Conservation (phyloP, 2,888 invertebrate species). For the Andrena fulva region DNA sequence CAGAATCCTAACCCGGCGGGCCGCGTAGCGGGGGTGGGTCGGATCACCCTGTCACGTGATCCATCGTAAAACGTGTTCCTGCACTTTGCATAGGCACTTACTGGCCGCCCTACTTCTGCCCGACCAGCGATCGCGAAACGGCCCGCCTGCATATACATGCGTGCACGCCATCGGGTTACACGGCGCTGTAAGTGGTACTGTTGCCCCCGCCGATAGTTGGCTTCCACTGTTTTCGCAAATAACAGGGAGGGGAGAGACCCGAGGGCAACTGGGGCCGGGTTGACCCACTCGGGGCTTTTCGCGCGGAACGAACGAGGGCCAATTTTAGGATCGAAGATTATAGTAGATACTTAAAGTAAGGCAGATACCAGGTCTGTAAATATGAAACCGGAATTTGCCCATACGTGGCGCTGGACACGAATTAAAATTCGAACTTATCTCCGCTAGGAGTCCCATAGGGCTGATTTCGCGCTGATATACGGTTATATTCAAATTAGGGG, state of each 20-base stretch:
- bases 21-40: constrained; percentile 33
- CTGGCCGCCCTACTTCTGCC: constrained; percentile 51
- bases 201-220: background rate
- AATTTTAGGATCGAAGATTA: too few species aligned
- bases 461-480: background rate
- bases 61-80: constrained; percentile 61
- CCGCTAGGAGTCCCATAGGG: background rate
- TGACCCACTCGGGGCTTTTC: background rate
- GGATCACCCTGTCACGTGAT: constrained; percentile 58
- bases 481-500: background rate
- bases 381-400: too few species aligned
- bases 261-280: too few species aligned
- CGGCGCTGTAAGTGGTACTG: background rate
- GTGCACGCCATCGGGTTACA: constrained; percentile 35
- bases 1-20: constrained; percentile 61
- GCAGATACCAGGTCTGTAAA: too few species aligned
- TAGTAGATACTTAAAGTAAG: too few species aligned
- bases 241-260: background rate
- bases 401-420: background rate
- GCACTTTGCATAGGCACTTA: constrained; percentile 59
- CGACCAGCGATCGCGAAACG: constrained; percentile 32
- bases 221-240: background rate
- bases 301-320: background rate
- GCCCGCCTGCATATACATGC: constrained; percentile 23
- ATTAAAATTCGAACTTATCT: background rate